A percentile compares a stretch with the other conserved stretches of the same genome.
Evolutionary conservation across 2,888 invertebrate species (phyloP).

Genomic region (Leptothorax acervorum): DNA sequence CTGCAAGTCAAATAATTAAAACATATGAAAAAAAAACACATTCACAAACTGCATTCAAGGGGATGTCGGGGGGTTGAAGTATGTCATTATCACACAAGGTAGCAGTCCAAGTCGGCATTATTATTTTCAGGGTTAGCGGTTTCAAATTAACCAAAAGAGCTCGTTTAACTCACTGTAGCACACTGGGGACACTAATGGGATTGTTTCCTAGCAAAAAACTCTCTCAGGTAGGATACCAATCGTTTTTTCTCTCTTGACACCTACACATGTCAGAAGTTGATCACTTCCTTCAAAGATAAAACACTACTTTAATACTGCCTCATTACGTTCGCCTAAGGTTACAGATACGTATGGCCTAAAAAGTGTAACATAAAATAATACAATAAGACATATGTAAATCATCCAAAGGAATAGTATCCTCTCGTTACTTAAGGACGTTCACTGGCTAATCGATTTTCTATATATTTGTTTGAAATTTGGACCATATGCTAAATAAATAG

Average conservation of each 20-base stretch:
- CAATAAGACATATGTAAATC: conserved; percentile 22
- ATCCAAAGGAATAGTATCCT: background rate
- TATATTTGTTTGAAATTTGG: no score
- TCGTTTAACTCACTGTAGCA: conserved; percentile 61
- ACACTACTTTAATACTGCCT: conserved; percentile 59
- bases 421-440: background rate
- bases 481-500: no score
- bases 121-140: conserved; percentile 55
- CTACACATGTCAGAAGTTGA: conserved; percentile 69
- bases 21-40: conserved; percentile 38
- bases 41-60: conserved; percentile 43
- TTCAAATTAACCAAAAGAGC: conserved; percentile 60
- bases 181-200: conserved; percentile 64
- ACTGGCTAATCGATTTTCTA: no score
- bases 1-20: conserved; percentile 4
- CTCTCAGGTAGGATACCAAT: conserved; percentile 72
- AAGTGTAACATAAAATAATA: conserved; percentile 50
- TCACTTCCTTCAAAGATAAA: conserved; percentile 65
- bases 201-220: conserved; percentile 63
- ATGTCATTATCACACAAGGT: conserved; percentile 53
- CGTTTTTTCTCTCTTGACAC: conserved; percentile 73
- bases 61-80: conserved; percentile 24
- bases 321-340: conserved; percentile 59
- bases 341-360: conserved; percentile 59
- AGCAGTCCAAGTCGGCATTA: conserved; percentile 46